Conservation (phyloP, 2,797 vertebrate species). For the Gymnoscopelus braueri region DNA sequence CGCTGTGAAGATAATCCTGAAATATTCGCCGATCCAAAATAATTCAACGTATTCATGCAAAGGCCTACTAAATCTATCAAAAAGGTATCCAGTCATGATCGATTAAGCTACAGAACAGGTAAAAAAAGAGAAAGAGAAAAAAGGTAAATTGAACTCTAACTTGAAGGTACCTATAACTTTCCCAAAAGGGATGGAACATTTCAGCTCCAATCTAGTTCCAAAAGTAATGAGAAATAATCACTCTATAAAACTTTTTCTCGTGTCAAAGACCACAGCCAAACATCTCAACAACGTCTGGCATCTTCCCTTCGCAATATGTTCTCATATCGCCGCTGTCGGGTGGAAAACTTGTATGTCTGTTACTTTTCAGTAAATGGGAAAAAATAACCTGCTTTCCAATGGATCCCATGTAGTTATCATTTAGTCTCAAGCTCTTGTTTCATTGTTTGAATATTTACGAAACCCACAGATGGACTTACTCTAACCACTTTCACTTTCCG, state of each 20-base stretch:
- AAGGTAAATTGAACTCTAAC: neutral
- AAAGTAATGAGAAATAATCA: constrained; percentile 14
- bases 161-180: neutral
- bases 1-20: constrained; percentile 20
- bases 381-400: too few relatives aligned
- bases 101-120: neutral
- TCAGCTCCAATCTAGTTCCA: neutral
- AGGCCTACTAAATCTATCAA: neutral
- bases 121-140: too few relatives aligned
- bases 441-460: too few relatives aligned
- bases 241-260: constrained; percentile 4
- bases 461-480: too few relatives aligned
- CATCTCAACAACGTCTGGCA: constrained; percentile 58
- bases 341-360: too few relatives aligned
- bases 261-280: constrained; percentile 41
- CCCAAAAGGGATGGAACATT: neutral
- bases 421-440: too few relatives aligned
- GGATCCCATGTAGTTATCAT: too few relatives aligned
- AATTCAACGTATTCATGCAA: neutral
- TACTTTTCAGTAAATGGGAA: too few relatives aligned
- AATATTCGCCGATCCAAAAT: constrained; percentile 22
- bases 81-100: neutral
- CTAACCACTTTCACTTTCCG: too few relatives aligned
- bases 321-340: constrained; percentile 12
- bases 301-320: constrained; percentile 18